These are phyloP conservation scores for Oceanodroma leucorhoa DNA, from an alignment of 2,797 vertebrate species.

Conservation along the genomic window DNA sequence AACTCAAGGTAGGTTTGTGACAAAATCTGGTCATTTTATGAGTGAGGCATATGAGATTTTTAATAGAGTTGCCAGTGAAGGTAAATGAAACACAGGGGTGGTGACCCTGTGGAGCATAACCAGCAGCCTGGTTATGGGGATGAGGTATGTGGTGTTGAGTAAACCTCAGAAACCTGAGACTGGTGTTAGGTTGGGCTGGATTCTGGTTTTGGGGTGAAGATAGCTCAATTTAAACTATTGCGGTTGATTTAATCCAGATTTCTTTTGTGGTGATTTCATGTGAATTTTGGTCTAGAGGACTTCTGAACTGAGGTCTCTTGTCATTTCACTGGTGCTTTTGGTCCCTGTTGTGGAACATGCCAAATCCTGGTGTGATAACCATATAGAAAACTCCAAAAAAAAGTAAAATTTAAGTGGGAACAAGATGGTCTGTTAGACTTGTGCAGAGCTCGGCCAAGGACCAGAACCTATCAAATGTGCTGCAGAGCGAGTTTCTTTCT, in stretches of 20 bases:
- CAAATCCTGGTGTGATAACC: rapidly evolving
- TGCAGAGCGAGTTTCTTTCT: not conserved
- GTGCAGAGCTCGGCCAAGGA: not conserved
- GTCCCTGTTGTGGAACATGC: rapidly evolving
- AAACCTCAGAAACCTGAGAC: not conserved
- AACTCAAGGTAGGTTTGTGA: not conserved
- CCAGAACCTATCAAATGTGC: not conserved
- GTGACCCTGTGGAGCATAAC: not conserved
- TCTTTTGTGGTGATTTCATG: not conserved
- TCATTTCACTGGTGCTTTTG: rapidly evolving
- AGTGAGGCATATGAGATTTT: not conserved
- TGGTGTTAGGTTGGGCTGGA: not conserved
- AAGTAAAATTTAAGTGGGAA: not conserved
- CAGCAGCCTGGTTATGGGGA: not conserved
- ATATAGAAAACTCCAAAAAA: not conserved
- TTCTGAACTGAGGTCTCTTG: not conserved
- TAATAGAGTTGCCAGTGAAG: not conserved
- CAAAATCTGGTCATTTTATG: not conserved
- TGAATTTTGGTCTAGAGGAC: not conserved
- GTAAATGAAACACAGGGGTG: not conserved
- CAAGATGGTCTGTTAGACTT: not conserved
- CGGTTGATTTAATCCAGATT: not conserved
- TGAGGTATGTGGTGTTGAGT: not conserved
- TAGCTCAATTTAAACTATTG: rapidly evolving
- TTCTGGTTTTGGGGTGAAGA: not conserved